Percentiles rank a stretch among this genome's conserved stretches.
Evolutionary conservation across 2,113 vertebrate genomes (phyloP).

Genomic region (Chaetops frenatus): DNA sequence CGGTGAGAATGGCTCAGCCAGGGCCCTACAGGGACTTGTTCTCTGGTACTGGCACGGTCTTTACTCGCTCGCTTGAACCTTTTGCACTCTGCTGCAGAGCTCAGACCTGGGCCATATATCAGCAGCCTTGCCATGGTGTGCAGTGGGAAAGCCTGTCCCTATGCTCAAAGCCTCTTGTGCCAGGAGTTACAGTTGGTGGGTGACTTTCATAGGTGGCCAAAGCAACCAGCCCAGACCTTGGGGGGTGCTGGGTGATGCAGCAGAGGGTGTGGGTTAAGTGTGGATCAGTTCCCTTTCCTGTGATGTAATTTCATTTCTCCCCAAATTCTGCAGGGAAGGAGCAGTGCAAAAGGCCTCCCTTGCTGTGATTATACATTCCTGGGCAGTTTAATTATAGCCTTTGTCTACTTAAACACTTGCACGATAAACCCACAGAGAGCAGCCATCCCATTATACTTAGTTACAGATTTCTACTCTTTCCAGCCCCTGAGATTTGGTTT

Average conservation of each 20-base stretch:
- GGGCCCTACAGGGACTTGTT: neutral
- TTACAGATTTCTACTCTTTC: neutral
- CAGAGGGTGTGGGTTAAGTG: neutral
- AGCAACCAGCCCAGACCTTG: neutral
- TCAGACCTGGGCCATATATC: neutral
- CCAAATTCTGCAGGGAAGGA: slow-evolving; percentile 26
- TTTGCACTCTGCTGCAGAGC: neutral
- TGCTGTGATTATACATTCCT: slow-evolving; percentile 24
- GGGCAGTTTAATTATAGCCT: slow-evolving; percentile 48
- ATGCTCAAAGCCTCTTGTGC: neutral
- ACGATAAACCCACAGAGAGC: slow-evolving; percentile 9
- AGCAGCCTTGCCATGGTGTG: neutral
- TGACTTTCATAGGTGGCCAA: neutral
- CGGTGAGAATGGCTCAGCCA: neutral
- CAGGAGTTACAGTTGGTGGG: neutral
- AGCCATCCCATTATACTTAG: neutral
- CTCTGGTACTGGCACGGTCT: neutral
- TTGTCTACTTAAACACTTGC: slow-evolving; percentile 15
- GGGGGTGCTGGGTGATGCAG: rapidly evolving
- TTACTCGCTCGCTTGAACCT: slow-evolving; percentile 29
- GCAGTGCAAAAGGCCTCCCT: neutral
- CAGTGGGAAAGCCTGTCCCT: neutral
- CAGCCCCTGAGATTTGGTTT: neutral
- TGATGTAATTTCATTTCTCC: neutral
- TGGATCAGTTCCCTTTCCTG: neutral